Evolutionary conservation across 2,888 invertebrate species (phyloP).

Genomic region (Villa cingulata): DNA sequence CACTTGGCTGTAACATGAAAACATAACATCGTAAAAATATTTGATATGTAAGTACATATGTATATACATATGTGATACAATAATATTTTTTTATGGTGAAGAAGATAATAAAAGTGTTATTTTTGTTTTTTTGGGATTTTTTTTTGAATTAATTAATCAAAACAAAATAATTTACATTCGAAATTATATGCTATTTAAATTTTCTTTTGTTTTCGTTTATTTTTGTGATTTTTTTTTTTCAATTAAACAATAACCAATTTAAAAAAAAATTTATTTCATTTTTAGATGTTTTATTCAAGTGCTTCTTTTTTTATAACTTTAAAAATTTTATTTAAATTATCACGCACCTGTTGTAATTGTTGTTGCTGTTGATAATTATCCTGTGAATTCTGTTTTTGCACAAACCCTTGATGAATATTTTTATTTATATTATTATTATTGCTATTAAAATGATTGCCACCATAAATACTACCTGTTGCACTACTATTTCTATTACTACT

Average conservation of each 20-base stretch:
- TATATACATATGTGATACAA: no score
- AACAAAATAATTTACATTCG: no score
- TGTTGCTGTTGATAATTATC: slow-evolving; percentile 11
- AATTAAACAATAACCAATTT: no score
- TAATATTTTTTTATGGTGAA: no score
- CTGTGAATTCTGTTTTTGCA: slow-evolving; percentile 8
- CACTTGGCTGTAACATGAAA: slow-evolving; percentile 2
- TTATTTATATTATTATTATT: slow-evolving; percentile 5
- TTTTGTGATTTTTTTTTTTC: no score
- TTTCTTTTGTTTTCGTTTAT: no score
- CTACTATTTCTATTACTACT: background rate
- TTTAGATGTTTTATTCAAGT: no score
- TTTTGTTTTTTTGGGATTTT: background rate
- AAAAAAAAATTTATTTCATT: no score
- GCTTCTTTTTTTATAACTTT: no score
- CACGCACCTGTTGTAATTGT: slow-evolving; percentile 19
- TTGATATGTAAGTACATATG: no score
- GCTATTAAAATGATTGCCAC: background rate
- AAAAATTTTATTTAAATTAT: slow-evolving; percentile 3
- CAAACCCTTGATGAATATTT: slow-evolving; percentile 6
- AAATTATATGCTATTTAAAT: no score
- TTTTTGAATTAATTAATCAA: background rate
- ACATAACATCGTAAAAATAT: no score
- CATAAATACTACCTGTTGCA: slow-evolving; percentile 1
- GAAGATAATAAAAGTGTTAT: background rate